Conservation (phyloP, 2,113 vertebrate species). For the Oreochromis niloticus region DNA sequence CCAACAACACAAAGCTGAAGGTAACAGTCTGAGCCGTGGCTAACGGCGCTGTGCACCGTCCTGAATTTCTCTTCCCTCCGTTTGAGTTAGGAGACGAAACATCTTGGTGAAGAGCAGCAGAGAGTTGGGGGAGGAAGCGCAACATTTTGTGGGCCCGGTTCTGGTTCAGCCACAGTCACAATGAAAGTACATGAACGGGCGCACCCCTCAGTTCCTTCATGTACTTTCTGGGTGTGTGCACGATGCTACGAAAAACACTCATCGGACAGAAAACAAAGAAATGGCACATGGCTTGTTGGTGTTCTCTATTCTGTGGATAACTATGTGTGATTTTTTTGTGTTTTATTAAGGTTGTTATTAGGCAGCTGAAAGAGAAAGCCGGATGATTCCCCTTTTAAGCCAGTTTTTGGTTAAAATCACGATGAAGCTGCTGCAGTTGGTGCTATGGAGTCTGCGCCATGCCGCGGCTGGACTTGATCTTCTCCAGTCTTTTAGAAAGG, state of each 20-base stretch:
- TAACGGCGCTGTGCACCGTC: neutral
- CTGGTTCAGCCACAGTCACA: neutral
- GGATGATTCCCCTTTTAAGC: neutral
- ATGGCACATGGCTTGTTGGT: constrained; percentile 55
- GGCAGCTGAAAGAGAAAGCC: neutral
- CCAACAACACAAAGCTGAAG: neutral
- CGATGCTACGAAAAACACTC: neutral
- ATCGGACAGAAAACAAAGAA: constrained; percentile 9
- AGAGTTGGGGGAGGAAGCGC: neutral
- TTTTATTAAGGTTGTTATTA: constrained; percentile 4
- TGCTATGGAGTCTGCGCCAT: constrained; percentile 84
- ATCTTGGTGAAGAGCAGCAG: neutral
- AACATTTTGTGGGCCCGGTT: neutral
- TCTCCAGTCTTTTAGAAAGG: constrained; percentile 89
- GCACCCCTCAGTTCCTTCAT: neutral
- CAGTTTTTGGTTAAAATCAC: neutral
- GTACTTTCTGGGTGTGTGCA: neutral
- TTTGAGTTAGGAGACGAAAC: neutral
- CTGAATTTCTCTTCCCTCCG: neutral
- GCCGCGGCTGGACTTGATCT: constrained; percentile 88
- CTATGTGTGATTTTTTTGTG: neutral
- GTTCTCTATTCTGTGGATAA: constrained; percentile 4
- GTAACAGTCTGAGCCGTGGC: neutral
- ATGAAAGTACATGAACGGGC: neutral
- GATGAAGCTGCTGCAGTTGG: neutral